phyloP scores from a whole-genome alignment of 2,797 vertebrate species.

The Myotis myotis region DNA sequence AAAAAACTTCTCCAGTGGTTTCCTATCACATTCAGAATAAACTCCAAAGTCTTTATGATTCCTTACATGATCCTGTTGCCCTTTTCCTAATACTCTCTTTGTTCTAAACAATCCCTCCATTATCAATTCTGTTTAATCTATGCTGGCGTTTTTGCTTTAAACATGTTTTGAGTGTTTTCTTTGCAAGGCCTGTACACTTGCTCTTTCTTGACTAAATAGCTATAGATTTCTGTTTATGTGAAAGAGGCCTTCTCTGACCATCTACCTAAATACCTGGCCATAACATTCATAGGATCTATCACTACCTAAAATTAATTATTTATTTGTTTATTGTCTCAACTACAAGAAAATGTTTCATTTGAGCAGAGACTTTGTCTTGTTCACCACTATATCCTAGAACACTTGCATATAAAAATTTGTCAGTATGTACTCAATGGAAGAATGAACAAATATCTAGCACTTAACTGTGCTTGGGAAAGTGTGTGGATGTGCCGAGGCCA shows the following conservation, averaged over 20 bases:
- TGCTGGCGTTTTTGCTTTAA: background rate
- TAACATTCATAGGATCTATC: background rate
- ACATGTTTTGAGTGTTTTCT: background rate
- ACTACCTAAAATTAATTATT: background rate
- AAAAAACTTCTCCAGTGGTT: background rate
- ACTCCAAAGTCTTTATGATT: background rate
- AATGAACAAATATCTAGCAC: background rate
- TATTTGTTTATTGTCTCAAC: background rate
- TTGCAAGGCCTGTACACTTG: background rate
- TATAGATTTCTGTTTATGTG: background rate
- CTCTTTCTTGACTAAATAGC: conserved; percentile 17
- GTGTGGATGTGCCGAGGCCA: background rate
- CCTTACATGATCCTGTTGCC: background rate
- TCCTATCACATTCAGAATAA: background rate
- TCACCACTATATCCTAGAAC: background rate
- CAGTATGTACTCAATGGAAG: background rate
- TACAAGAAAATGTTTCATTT: background rate
- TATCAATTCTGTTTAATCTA: background rate
- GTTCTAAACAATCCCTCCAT: background rate
- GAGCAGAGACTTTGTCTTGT: background rate
- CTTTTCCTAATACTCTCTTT: background rate
- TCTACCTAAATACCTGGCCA: background rate
- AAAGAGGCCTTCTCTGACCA: background rate
- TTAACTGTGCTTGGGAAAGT: background rate
- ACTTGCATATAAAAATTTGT: background rate